phyloP scores from a whole-genome alignment of 2,797 vertebrate species.

The Discoglossus pictus region DNA sequence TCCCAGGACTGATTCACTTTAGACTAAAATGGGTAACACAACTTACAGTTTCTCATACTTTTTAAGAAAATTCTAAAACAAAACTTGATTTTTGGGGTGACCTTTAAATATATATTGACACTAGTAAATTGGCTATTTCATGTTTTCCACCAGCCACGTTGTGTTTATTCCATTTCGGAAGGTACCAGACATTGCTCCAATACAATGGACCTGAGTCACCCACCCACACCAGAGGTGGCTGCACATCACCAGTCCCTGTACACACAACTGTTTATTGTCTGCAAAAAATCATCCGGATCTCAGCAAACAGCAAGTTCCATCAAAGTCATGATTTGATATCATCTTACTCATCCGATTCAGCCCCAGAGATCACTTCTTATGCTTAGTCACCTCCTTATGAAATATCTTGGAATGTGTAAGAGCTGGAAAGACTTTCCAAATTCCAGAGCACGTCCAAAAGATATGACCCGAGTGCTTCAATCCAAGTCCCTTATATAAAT shows the following conservation, averaged over 20 bases:
- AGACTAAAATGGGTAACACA: no score
- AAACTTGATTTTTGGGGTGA: no score
- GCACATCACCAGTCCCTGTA: not conserved
- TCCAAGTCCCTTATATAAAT: no score
- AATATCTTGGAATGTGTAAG: not conserved
- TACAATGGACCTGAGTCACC: slow-evolving; percentile 38
- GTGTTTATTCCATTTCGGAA: not conserved
- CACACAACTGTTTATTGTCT: slow-evolving; percentile 6
- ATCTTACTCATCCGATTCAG: slow-evolving; percentile 4
- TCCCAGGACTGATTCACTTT: no score
- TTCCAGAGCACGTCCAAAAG: not conserved
- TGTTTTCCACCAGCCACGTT: not conserved
- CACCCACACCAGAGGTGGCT: slow-evolving; percentile 7
- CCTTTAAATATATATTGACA: no score
- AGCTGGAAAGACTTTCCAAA: not conserved
- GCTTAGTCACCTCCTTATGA: not conserved
- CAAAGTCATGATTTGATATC: not conserved
- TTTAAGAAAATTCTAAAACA: no score
- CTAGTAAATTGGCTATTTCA: not conserved
- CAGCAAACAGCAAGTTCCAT: not conserved
- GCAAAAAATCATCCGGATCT: not conserved
- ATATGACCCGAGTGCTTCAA: not conserved
- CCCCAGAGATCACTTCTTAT: not conserved
- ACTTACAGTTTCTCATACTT: not conserved
- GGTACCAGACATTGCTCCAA: not conserved